These are phyloP conservation scores for Muntiacus muntjak DNA, from an alignment of 2,113 vertebrate genomes.

Conservation along the genomic window DNA sequence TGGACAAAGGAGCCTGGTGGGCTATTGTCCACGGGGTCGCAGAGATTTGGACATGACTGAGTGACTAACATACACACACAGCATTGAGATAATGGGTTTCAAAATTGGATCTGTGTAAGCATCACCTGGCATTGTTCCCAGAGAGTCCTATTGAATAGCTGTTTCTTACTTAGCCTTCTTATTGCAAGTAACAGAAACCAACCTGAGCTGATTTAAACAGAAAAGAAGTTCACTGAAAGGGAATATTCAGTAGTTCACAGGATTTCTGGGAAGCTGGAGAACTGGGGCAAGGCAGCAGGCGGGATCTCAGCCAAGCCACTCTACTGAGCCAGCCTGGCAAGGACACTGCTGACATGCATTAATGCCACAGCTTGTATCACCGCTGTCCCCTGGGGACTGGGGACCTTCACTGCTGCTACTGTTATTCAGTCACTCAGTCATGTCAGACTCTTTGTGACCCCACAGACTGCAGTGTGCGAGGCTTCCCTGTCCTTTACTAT, in stretches of 20 bases:
- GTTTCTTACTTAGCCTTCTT: neutral
- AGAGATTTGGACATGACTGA: neutral
- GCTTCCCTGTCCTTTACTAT: neutral
- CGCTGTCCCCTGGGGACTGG: neutral
- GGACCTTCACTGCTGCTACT: neutral
- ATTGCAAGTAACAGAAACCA: neutral
- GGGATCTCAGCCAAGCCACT: neutral
- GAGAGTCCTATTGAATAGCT: neutral
- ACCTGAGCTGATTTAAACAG: neutral
- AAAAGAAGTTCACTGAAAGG: neutral
- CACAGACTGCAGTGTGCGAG: neutral
- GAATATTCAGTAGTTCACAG: conserved; percentile 4
- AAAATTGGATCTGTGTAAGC: neutral
- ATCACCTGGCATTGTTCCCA: neutral
- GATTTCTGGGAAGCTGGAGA: conserved; percentile 30
- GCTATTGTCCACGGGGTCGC: fast-evolving
- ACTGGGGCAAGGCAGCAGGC: neutral
- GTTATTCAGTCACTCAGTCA: neutral
- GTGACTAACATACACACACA: neutral
- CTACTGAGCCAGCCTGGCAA: neutral
- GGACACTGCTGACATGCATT: neutral
- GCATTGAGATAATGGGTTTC: neutral
- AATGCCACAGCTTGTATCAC: neutral
- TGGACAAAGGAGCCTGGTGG: neutral
- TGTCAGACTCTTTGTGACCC: neutral